A percentile compares a stretch with the other conserved stretches of the same genome.
Conservation (phyloP, 2,797 vertebrate species). For the Anguilla megastoma region DNA sequence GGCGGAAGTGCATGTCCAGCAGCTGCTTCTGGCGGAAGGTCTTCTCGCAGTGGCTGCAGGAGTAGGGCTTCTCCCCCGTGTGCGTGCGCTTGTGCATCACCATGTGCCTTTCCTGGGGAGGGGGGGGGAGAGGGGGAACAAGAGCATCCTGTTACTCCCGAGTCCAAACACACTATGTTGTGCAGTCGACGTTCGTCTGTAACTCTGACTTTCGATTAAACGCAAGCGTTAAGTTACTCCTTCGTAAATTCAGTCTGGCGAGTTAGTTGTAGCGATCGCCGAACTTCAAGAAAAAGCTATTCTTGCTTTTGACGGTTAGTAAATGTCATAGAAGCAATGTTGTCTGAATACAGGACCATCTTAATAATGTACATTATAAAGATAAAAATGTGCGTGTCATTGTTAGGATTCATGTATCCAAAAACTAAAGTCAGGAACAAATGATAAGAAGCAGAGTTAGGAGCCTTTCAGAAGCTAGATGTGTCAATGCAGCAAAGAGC, state of each 20-base stretch:
- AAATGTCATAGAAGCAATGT: no score
- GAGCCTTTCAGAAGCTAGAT: not conserved
- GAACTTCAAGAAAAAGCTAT: no score
- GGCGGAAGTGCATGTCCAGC: conserved; percentile 97
- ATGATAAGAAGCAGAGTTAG: not conserved
- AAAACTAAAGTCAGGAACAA: no score
- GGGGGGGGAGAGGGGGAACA: no score
- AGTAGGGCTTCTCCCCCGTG: conserved; percentile 95
- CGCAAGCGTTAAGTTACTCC: no score
- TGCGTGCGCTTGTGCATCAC: conserved; percentile 97
- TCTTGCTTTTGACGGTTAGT: no score
- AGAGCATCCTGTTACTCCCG: not conserved
- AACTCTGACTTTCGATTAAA: no score
- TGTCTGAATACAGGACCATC: not conserved
- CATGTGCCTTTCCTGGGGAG: conserved; percentile 91
- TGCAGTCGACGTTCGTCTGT: not conserved
- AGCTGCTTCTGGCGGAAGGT: conserved; percentile 98
- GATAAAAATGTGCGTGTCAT: no score
- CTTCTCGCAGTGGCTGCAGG: conserved; percentile 95
- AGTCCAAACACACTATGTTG: not conserved
- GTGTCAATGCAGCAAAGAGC: no score
- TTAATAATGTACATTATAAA: not conserved
- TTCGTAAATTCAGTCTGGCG: no score
- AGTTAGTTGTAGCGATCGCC: no score
- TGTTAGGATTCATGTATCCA: no score